Evolutionary conservation across 2,113 vertebrate species (phyloP).

Genomic region (Chrysochloris asiatica): DNA sequence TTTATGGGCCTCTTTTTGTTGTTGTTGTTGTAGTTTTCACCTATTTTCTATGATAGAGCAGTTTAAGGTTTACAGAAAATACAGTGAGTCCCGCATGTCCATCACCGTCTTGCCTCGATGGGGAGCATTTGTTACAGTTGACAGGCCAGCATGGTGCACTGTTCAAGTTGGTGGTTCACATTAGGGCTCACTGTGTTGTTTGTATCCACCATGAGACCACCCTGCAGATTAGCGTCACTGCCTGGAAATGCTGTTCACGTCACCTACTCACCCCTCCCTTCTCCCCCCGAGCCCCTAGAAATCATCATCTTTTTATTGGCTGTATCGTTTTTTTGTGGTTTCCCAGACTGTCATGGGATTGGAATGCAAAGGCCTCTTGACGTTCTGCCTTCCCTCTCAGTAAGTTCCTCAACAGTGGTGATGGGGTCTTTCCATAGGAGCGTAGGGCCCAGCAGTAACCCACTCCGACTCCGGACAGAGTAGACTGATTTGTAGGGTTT

Average conservation of each 20-base stretch:
- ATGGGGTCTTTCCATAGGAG: neutral
- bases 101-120: neutral
- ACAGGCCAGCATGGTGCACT: neutral
- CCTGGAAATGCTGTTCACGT: too few species aligned
- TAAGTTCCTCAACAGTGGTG: neutral
- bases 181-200: neutral
- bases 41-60: too few species aligned
- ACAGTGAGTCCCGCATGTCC: neutral
- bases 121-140: neutral
- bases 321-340: too few species aligned
- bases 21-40: too few species aligned
- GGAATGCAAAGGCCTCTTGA: neutral
- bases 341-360: neutral
- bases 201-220: too few species aligned
- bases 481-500: too few species aligned
- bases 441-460: fast-evolving
- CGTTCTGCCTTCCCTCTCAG: neutral
- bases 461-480: too few species aligned
- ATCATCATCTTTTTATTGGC: neutral
- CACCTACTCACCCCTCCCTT: neutral
- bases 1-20: neutral
- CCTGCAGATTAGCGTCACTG: too few species aligned
- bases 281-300: neutral
- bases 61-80: neutral
- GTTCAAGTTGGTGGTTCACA: neutral